phyloP scores from a whole-genome alignment of 2,113 vertebrate genomes.

The Hydropotes inermis region DNA sequence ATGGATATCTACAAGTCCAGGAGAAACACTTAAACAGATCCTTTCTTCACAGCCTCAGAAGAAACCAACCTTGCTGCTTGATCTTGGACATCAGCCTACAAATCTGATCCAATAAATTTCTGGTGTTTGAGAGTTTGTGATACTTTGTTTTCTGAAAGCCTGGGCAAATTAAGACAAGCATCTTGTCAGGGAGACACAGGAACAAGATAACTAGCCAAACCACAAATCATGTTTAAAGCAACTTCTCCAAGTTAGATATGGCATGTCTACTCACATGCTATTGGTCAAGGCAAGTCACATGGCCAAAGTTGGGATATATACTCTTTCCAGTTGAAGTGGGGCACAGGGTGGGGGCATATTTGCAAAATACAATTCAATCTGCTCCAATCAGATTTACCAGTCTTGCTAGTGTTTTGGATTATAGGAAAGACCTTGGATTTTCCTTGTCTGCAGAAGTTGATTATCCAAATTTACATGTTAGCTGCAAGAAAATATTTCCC shows the following conservation, averaged over 20 bases:
- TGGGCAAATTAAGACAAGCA: not conserved
- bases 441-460: not conserved
- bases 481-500: not conserved
- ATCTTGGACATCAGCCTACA: not conserved
- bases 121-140: not conserved
- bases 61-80: not conserved
- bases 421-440: not conserved
- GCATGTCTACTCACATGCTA: not conserved
- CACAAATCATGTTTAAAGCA: not conserved
- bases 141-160: not conserved
- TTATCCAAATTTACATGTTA: not conserved
- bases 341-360: not conserved
- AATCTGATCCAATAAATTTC: not conserved
- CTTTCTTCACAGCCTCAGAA: not conserved
- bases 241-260: not conserved
- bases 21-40: not conserved
- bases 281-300: not conserved
- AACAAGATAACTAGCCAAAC: not conserved
- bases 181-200: not conserved
- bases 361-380: not conserved
- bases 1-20: not conserved
- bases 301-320: not conserved
- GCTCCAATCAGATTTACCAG: not conserved
- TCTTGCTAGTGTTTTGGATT: not conserved
- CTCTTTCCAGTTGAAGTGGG: not conserved